Percentiles rank a stretch among this genome's conserved stretches.
Conservation (phyloP, 2,113 vertebrate genomes). For the Atractosteus spatula region DNA sequence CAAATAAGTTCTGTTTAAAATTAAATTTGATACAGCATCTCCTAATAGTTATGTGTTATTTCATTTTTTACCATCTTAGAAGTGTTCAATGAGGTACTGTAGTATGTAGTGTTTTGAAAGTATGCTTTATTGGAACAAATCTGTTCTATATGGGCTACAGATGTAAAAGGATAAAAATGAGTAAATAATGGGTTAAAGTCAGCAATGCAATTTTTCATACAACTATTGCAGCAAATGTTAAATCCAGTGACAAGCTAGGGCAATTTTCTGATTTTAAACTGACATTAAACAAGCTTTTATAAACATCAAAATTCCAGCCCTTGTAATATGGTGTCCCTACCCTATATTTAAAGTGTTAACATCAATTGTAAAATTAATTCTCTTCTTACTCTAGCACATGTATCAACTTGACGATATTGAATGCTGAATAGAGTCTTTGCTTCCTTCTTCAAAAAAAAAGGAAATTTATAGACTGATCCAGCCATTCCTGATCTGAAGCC, state of each 20-base stretch:
- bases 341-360: conserved; percentile 46
- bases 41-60: neutral
- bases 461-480: conserved; percentile 47
- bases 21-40: too few species aligned
- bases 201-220: neutral
- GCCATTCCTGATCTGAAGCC: conserved; percentile 31
- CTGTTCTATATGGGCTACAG: neutral
- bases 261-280: neutral
- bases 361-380: conserved; percentile 41
- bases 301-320: conserved; percentile 20
- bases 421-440: conserved; percentile 33
- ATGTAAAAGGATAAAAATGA: neutral
- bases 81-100: neutral
- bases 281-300: conserved; percentile 20
- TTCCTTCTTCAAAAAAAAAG: conserved; percentile 20
- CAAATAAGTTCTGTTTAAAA: too few species aligned
- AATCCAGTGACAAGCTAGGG: neutral
- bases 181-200: too few species aligned
- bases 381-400: conserved; percentile 15
- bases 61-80: too few species aligned
- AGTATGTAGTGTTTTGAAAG: neutral
- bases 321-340: conserved; percentile 42
- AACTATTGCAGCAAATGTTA: conserved; percentile 6
- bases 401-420: conserved; percentile 27
- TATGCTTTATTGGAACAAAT: neutral